A percentile compares a stretch with the other conserved stretches of the same genome.
Evolutionary conservation across 2,888 invertebrate genomes (phyloP).

Genomic region (Phymatocera aterrima): DNA sequence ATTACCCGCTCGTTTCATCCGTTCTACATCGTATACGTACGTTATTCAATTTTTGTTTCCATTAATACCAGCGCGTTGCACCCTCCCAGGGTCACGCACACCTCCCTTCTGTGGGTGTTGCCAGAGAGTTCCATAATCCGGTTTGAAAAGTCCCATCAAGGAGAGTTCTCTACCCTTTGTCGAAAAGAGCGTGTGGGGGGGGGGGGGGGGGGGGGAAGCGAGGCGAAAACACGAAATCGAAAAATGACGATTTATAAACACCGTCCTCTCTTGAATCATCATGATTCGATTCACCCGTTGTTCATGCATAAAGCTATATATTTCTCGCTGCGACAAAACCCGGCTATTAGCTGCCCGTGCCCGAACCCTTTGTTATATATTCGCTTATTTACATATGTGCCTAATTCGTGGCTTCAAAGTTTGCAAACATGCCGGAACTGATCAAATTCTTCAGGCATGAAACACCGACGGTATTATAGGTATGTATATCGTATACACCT

Average conservation of each 20-base stretch:
- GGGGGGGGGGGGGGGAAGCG: too few species aligned
- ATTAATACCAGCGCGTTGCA: background rate
- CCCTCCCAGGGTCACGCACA: constrained; percentile 24
- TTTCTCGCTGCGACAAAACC: background rate
- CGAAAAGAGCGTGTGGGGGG: background rate
- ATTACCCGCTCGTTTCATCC: background rate
- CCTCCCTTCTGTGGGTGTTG: constrained; percentile 18
- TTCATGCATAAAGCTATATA: background rate
- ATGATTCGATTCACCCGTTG: constrained; percentile 37
- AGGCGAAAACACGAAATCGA: background rate
- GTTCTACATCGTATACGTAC: background rate
- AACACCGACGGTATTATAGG: background rate
- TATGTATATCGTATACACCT: background rate
- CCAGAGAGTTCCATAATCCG: background rate
- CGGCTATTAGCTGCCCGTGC: constrained; percentile 6
- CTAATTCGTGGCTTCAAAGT: constrained; percentile 1
- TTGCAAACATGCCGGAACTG: constrained; percentile 27
- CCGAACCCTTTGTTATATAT: background rate
- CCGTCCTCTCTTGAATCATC: constrained; percentile 13
- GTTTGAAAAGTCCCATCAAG: background rate
- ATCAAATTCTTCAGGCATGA: background rate
- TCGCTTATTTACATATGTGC: background rate
- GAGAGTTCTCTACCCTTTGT: constrained; percentile 11
- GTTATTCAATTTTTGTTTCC: constrained; percentile 24
- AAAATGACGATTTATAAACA: constrained; percentile 28